A percentile compares a stretch with the other conserved stretches of the same genome.
Evolutionary conservation across 2,888 invertebrate genomes (phyloP).

Genomic region (Notodonta ziczac): DNA sequence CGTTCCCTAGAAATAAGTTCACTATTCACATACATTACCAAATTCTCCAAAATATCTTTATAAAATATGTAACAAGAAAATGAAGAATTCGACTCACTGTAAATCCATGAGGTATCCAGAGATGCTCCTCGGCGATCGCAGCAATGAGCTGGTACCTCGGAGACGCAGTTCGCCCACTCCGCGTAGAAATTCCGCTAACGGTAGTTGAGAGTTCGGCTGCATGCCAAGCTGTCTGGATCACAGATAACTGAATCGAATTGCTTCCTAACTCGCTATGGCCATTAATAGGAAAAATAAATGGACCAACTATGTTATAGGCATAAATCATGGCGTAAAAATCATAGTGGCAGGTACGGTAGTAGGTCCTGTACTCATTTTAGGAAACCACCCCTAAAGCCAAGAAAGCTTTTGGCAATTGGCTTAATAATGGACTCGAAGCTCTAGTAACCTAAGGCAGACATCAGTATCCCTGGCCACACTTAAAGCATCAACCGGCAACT

Average conservation of each 20-base stretch:
- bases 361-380: no score
- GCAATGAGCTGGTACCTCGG: slow-evolving; percentile 87
- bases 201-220: slow-evolving; percentile 59
- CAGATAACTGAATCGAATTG: background rate
- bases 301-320: no score
- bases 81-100: slow-evolving; percentile 45
- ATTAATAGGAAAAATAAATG: no score
- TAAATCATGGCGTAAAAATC: no score
- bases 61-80: no score
- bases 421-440: no score
- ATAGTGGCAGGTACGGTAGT: no score
- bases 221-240: slow-evolving; percentile 60
- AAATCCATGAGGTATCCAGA: slow-evolving; percentile 63
- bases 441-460: slow-evolving; percentile 56
- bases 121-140: slow-evolving; percentile 81
- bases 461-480: slow-evolving; percentile 83
- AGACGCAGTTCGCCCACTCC: slow-evolving; percentile 87
- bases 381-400: no score
- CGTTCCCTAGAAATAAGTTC: slow-evolving; percentile 40
- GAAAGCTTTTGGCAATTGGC: no score
- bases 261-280: background rate
- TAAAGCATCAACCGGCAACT: slow-evolving; percentile 79
- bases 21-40: no score
- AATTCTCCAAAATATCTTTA: no score
- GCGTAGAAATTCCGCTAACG: slow-evolving; percentile 82